Base-by-base conservation (phyloP, 1,140 invertebrate genomes). In the Pinna nobilis region DNA sequence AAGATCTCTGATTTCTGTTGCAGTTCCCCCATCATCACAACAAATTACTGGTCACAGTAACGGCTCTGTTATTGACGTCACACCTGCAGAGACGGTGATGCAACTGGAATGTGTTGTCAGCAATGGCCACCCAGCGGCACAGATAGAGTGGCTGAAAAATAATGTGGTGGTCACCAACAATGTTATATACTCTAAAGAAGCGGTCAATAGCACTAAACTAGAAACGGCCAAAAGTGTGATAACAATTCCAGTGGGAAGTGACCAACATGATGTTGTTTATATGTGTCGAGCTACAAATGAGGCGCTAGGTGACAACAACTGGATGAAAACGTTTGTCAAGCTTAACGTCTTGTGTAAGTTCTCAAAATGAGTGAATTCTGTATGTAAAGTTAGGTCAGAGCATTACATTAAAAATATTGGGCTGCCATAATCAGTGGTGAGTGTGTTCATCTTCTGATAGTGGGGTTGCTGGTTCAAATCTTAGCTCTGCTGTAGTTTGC, bases 51-150 rank as follows among this genome's bases (percentile, higher is more conserved):
- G 92, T 93, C 74, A 93, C 92, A 82, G 91, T 95, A 82, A 92
- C 93, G 67, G 95, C 81, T 93, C 93, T 25, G 94, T 94, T 84
- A 93, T 97, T 64, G 94, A 96, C 84, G 93, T 97, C 20, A 93
- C 93, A 83, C 72, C 79, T 44, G 94, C 96, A 78, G 94, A 95
- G 44, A 93, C 95, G 81, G 93, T 94, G 41, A 90, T 96, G 3
- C 96, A 97, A 88, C 96, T 98, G 82, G 95, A 96, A 81, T 98
- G 97, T 88, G 92, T 95, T 47, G 97, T 96, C 70, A 90, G 93
- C 53, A 95, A 93, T 15, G 96, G 96, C 49, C 97, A 97, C 87
- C 97, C 97, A n/a, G 94, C 96, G 0, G 95, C 96, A 7, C 95
- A 96, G 9, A 76, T 86, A 7, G 77, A 76, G 9, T 86, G 83